Conservation (phyloP, 1,140 invertebrate genomes). For the Conus betulinus region DNA sequence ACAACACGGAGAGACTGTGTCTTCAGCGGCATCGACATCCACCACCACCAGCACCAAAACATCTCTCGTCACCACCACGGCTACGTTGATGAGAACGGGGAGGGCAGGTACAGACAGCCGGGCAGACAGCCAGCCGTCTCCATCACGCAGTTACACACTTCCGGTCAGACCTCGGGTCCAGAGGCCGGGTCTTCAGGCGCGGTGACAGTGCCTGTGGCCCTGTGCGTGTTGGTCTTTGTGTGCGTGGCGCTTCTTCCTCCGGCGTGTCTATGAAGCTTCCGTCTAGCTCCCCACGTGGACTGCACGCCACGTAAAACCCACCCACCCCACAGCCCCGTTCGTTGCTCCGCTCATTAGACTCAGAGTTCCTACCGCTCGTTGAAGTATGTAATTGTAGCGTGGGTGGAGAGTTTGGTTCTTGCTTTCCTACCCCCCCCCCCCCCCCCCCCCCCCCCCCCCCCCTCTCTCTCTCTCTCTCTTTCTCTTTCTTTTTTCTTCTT, state of each 20-base stretch:
- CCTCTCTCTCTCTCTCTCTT: too few relatives aligned
- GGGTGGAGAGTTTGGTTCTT: too few relatives aligned
- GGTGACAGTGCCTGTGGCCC: neutral
- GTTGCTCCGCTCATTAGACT: too few relatives aligned
- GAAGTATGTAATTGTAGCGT: too few relatives aligned
- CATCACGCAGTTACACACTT: conserved; percentile 4
- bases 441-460: too few relatives aligned
- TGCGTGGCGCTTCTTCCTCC: neutral
- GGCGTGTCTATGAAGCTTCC: too few relatives aligned
- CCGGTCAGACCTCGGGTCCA: neutral
- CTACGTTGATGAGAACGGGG: neutral
- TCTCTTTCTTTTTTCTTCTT: too few relatives aligned
- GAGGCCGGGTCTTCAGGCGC: neutral
- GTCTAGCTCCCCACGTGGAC: too few relatives aligned
- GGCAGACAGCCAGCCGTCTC: neutral
- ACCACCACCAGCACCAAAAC: conserved; percentile 9
- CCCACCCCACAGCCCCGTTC: too few relatives aligned
- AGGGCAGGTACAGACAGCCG: neutral
- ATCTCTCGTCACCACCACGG: neutral
- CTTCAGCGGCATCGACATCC: conserved; percentile 33
- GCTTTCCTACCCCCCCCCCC: too few relatives aligned
- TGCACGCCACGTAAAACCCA: too few relatives aligned
- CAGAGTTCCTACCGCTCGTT: too few relatives aligned
- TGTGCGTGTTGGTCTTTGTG: neutral
- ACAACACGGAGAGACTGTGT: conserved; percentile 61